A percentile compares a stretch with the other conserved stretches of the same genome.
Conservation (phyloP, 2,888 invertebrate species). For the Lydus trimaculatus region DNA sequence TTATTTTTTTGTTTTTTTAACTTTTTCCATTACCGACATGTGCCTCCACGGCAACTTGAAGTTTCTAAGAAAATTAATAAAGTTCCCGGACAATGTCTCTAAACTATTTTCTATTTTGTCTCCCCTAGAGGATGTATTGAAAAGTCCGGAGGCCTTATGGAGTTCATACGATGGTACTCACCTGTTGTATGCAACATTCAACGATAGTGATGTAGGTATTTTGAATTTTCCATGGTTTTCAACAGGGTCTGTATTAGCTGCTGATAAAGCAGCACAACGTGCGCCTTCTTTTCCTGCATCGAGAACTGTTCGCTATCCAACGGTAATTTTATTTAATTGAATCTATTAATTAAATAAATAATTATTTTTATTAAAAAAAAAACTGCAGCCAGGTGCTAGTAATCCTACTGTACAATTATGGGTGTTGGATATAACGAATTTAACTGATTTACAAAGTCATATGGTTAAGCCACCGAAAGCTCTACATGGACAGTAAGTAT, state of each 20-base stretch:
- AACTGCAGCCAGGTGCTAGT: slow-evolving; percentile 82
- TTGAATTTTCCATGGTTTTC: slow-evolving; percentile 85
- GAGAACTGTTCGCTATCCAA: slow-evolving; percentile 83
- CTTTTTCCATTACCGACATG: background rate
- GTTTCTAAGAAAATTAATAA: background rate
- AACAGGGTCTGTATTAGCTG: slow-evolving; percentile 69
- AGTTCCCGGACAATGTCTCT: too few species aligned
- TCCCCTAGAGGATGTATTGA: slow-evolving; percentile 84
- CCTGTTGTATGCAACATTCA: slow-evolving; percentile 86
- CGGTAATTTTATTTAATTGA: slow-evolving; percentile 62
- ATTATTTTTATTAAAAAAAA: slow-evolving; percentile 12
- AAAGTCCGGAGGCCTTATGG: slow-evolving; percentile 85
- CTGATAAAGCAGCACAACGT: slow-evolving; percentile 63
- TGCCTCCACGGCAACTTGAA: background rate
- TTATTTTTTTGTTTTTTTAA: background rate
- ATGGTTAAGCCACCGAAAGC: slow-evolving; percentile 77
- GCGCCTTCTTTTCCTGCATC: slow-evolving; percentile 77
- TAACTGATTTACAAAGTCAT: slow-evolving; percentile 69
- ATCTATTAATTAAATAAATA: background rate
- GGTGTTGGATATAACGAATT: slow-evolving; percentile 78
- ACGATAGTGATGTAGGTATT: slow-evolving; percentile 80
- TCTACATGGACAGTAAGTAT: slow-evolving; percentile 83
- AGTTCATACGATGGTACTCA: slow-evolving; percentile 81
- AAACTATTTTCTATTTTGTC: background rate
- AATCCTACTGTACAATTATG: slow-evolving; percentile 87